Evolutionary conservation across 2,888 invertebrate species (phyloP).

Genomic region (Fabriciana adippe): DNA sequence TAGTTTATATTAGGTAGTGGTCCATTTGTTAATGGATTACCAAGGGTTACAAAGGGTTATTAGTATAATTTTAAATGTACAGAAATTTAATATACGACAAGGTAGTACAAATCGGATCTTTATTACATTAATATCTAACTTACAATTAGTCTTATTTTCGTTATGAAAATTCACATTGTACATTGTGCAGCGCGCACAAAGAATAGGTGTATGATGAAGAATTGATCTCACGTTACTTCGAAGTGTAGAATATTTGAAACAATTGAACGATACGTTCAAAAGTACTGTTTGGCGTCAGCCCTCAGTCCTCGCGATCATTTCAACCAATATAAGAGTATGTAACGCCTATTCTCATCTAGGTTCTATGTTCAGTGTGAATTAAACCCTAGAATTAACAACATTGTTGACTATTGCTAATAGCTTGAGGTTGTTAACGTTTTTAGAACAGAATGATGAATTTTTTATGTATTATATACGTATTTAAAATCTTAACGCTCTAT

Average conservation of each 20-base stretch:
- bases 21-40: conserved; percentile 19
- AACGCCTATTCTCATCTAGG: conserved; percentile 60
- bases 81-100: conserved; percentile 26
- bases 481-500: conserved; percentile 63
- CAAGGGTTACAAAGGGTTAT: conserved; percentile 28
- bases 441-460: conserved; percentile 79
- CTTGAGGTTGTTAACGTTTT: conserved; percentile 82
- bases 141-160: conserved; percentile 8
- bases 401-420: conserved; percentile 83
- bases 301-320: conserved; percentile 35
- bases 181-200: conserved; percentile 42
- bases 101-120: conserved; percentile 35
- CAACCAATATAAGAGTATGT: conserved; percentile 44
- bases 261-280: background rate
- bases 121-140: conserved; percentile 2
- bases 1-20: conserved; percentile 23
- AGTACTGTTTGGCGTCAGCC: no score
- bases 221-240: conserved; percentile 6
- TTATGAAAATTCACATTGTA: conserved; percentile 20
- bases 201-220: conserved; percentile 5
- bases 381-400: conserved; percentile 78
- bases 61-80: conserved; percentile 28
- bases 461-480: conserved; percentile 75
- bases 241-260: background rate
- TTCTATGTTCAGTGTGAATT: conserved; percentile 76